These are phyloP conservation scores for Aleiodes alternator DNA, from an alignment of 2,888 invertebrate genomes.

Conservation along the genomic window DNA sequence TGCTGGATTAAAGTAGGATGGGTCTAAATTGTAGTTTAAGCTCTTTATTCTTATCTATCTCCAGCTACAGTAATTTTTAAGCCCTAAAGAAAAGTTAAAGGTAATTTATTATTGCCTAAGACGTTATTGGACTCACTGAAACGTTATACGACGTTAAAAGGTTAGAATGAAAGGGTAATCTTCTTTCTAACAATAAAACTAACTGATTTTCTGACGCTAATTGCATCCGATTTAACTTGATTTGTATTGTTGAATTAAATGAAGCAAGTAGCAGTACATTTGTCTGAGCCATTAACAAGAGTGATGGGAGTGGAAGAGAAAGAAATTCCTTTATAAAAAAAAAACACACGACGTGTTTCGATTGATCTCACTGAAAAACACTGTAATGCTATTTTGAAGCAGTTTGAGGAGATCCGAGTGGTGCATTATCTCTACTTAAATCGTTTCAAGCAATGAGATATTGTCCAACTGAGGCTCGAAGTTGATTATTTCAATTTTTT, in stretches of 20 bases:
- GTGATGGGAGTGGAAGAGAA: neutral
- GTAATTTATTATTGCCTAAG: conserved; percentile 72
- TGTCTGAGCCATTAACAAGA: conserved; percentile 10
- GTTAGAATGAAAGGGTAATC: conserved; percentile 4
- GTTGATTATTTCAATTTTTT: too few relatives aligned
- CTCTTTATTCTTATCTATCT: conserved; percentile 61
- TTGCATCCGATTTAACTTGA: conserved; percentile 60
- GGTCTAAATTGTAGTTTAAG: conserved; percentile 61
- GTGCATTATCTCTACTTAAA: too few relatives aligned
- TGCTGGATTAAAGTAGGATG: conserved; percentile 55
- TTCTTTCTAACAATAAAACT: neutral
- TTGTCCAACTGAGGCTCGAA: too few relatives aligned
- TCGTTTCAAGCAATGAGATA: too few relatives aligned
- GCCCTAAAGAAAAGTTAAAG: conserved; percentile 71
- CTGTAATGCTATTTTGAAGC: neutral
- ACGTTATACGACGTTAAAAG: conserved; percentile 21
- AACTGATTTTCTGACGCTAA: conserved; percentile 53
- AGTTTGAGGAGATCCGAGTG: too few relatives aligned
- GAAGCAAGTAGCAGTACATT: conserved; percentile 44
- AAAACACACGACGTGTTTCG: neutral
- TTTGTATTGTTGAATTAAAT: conserved; percentile 59
- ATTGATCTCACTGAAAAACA: neutral
- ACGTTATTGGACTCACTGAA: conserved; percentile 61
- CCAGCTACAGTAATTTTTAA: conserved; percentile 73
- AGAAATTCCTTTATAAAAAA: neutral